phyloP scores from a whole-genome alignment of 2,888 invertebrate genomes.

The Morpho achilles region DNA sequence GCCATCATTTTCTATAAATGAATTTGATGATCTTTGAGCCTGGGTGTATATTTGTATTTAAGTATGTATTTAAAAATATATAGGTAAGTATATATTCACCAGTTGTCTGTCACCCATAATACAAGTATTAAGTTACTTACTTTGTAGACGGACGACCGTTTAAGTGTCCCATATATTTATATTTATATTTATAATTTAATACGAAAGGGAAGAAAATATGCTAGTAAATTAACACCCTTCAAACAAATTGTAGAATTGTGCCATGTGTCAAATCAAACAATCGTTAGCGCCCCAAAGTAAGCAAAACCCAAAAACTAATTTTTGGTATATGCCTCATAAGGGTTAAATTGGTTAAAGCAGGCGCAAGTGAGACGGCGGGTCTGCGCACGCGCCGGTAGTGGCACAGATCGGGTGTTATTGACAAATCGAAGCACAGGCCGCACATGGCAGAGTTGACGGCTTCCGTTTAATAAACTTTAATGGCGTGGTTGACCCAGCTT shows the following conservation, averaged over 20 bases:
- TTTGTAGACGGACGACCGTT: too few species aligned
- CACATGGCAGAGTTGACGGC: constrained; percentile 67
- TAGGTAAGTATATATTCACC: too few species aligned
- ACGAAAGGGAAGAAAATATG: background rate
- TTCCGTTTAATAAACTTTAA: constrained; percentile 78
- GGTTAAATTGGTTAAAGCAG: constrained; percentile 30
- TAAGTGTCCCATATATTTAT: too few species aligned
- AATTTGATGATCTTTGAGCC: too few species aligned
- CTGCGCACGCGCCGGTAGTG: constrained; percentile 49
- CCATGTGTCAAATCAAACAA: constrained; percentile 26
- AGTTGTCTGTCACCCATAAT: too few species aligned
- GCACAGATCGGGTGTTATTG: constrained; percentile 48
- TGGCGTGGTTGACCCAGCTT: constrained; percentile 75
- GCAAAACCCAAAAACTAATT: constrained; percentile 19
- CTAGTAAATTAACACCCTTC: too few species aligned
- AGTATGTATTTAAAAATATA: too few species aligned
- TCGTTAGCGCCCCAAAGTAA: constrained; percentile 2
- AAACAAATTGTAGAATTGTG: constrained; percentile 11
- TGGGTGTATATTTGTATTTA: too few species aligned
- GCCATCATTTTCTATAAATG: too few species aligned
- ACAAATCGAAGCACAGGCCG: constrained; percentile 61
- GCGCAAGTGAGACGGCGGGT: constrained; percentile 28
- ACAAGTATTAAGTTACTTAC: too few species aligned
- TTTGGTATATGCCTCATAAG: constrained; percentile 32
- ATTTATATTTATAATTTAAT: background rate